Percentiles rank a stretch among this genome's conserved stretches.
phyloP scores from a whole-genome alignment of 2,113 vertebrate genomes.

The Chelonoidis abingdonii region DNA sequence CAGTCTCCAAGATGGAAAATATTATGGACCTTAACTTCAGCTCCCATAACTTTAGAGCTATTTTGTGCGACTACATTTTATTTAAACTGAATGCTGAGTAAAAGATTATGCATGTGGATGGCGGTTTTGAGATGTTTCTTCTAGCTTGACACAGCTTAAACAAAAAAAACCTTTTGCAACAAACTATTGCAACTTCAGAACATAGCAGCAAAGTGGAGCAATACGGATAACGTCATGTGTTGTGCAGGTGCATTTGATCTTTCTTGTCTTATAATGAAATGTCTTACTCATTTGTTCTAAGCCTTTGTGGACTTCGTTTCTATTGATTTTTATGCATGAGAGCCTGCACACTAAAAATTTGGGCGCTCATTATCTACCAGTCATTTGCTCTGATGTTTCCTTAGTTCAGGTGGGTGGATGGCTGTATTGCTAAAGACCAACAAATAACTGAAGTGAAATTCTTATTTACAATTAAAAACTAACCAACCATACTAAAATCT shows the following conservation, averaged over 20 bases:
- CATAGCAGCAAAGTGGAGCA: not conserved
- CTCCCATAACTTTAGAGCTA: not conserved
- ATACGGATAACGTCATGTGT: not conserved
- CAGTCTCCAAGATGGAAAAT: not conserved
- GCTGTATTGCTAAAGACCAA: slow-evolving; percentile 13
- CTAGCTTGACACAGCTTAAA: fast-evolving
- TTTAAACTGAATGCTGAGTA: not conserved
- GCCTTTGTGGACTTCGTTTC: not conserved
- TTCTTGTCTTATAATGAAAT: not conserved
- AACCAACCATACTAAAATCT: not conserved
- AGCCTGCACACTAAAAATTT: not conserved
- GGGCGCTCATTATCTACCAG: not conserved
- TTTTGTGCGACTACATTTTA: not conserved
- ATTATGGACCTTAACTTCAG: no score
- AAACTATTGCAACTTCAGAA: not conserved
- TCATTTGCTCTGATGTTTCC: not conserved
- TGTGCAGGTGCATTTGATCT: not conserved
- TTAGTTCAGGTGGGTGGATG: not conserved
- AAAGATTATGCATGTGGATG: not conserved
- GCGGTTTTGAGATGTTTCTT: not conserved
- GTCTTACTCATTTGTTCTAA: not conserved
- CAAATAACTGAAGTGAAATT: not conserved
- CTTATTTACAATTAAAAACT: not conserved
- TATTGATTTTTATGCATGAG: not conserved
- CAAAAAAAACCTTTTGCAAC: not conserved